phyloP scores from a whole-genome alignment of 2,113 vertebrate genomes.

The Aythya baeri region DNA sequence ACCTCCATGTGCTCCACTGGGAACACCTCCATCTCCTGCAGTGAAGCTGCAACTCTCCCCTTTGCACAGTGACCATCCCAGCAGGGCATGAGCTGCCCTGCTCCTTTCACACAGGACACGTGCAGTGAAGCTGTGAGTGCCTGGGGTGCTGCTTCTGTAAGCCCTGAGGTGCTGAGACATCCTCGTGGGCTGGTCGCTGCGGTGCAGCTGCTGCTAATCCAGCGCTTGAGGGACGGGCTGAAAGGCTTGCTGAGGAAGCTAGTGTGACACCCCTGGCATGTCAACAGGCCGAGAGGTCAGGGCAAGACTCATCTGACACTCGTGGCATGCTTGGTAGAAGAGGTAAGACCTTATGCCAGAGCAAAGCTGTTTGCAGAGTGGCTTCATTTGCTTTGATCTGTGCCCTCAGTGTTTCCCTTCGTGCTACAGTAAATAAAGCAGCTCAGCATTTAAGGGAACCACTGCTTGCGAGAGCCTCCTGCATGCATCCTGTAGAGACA shows the following conservation, averaged over 20 bases:
- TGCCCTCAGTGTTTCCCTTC: not conserved
- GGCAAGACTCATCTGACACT: not conserved
- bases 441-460: not conserved
- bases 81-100: not conserved
- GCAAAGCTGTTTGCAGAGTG: not conserved
- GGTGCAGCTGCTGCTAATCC: not conserved
- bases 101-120: not conserved
- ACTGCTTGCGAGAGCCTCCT: not conserved
- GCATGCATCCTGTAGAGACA: rapidly evolving
- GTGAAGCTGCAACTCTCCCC: not conserved
- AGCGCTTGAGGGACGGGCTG: not conserved
- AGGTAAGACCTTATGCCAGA: not conserved
- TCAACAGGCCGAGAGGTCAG: not conserved
- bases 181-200: rapidly evolving
- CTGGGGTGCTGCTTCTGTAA: not conserved
- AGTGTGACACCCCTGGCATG: not conserved
- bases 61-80: rapidly evolving
- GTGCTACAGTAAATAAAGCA: not conserved
- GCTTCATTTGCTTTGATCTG: not conserved
- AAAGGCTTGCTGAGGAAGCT: not conserved
- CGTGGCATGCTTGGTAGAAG: not conserved
- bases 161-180: not conserved
- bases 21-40: not conserved
- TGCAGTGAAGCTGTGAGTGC: not conserved
- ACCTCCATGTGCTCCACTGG: not conserved